These are phyloP conservation scores for Psephotus haematonotus DNA, from an alignment of 2,113 vertebrate genomes.

Conservation along the genomic window DNA sequence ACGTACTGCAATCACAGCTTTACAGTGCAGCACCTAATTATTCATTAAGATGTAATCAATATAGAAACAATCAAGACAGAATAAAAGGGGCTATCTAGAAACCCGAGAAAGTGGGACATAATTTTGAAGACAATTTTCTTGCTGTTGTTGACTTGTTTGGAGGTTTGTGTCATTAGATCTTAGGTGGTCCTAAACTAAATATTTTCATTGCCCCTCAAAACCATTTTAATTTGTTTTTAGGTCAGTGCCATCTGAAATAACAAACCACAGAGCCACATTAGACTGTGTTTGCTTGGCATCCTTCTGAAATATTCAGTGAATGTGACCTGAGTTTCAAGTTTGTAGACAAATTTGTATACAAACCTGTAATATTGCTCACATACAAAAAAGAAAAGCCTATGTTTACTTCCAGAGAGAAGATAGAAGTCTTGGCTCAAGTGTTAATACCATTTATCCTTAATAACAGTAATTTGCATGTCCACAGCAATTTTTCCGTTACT, in stretches of 20 bases:
- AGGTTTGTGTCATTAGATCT: neutral
- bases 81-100: neutral
- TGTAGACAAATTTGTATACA: neutral
- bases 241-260: neutral
- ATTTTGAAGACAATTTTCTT: neutral
- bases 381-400: neutral
- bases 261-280: neutral
- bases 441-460: constrained; percentile 8
- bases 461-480: constrained; percentile 9
- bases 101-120: neutral
- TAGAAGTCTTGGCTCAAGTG: neutral
- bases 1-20: neutral
- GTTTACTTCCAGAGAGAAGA: neutral
- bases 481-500: neutral
- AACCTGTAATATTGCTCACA: neutral
- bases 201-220: neutral
- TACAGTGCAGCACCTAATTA: neutral
- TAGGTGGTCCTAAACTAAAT: neutral
- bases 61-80: neutral
- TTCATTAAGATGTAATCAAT: neutral
- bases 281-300: neutral
- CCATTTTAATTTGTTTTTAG: neutral
- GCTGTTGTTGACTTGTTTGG: neutral
- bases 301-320: neutral
- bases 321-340: neutral